Evolutionary conservation across 2,888 invertebrate species (phyloP).

Genomic region (Pollenia griseotomentosa): DNA sequence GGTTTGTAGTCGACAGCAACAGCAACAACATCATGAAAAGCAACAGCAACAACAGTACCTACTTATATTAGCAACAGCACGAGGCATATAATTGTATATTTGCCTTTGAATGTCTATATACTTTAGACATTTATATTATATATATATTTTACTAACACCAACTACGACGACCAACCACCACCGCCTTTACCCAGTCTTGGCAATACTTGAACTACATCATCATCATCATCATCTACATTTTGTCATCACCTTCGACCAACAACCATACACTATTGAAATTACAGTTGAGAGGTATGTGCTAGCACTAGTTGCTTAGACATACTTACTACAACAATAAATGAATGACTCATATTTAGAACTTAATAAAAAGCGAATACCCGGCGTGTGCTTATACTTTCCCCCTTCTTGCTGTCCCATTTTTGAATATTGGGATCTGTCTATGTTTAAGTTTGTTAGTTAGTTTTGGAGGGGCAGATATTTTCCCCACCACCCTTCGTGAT

Average conservation of each 20-base stretch:
- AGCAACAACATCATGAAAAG: slow-evolving; percentile 33
- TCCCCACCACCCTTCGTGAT: no score
- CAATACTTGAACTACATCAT: slow-evolving; percentile 64
- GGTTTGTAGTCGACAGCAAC: slow-evolving; percentile 30
- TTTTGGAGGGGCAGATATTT: no score
- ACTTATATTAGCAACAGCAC: slow-evolving; percentile 74
- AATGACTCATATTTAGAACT: no score
- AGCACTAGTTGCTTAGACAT: background rate
- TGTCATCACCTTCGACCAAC: slow-evolving; percentile 68
- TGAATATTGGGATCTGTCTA: no score
- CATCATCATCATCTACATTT: slow-evolving; percentile 62
- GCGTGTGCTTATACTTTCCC: no score
- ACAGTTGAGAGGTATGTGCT: slow-evolving; percentile 29
- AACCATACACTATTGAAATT: slow-evolving; percentile 24
- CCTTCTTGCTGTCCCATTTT: no score
- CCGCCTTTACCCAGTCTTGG: slow-evolving; percentile 49
- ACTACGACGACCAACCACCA: slow-evolving; percentile 33
- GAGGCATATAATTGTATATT: slow-evolving; percentile 56
- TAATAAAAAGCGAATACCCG: no score
- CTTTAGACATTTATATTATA: slow-evolving; percentile 15
- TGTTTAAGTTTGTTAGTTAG: no score
- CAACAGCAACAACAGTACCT: slow-evolving; percentile 34
- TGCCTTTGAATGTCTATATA: slow-evolving; percentile 73
- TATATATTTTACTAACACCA: slow-evolving; percentile 35
- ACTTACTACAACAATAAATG: no score